Base-by-base conservation (phyloP, 2,888 invertebrate species). In the Morpho achilles region DNA sequence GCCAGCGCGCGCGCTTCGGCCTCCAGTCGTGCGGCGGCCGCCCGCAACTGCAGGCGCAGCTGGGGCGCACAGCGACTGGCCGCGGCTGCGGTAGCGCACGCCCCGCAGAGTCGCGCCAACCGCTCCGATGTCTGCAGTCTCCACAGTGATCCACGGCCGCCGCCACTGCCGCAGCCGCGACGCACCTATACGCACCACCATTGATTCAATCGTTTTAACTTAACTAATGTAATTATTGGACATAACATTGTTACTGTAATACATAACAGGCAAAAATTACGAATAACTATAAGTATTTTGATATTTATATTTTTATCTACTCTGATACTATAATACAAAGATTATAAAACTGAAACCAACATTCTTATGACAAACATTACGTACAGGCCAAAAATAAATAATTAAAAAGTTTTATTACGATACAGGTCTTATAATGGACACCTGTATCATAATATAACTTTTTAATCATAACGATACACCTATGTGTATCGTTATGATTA, bases 21-120 rank as follows among this genome's bases (percentile, higher is more conserved):
- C 67, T 83, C 87, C 23, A 85, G 80, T 0, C 75, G 67, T 71
- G 82, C 76, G 70, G 76, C 73, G 67, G 79, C 81, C 79, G 96
- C 96, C 10, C 96, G 94, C 76, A 97, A 95, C 72, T 96, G 84
- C 96, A 98, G 97, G 94, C 58, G 93, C 42, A 96, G 95, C 47
- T 96, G 94, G 76, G 97, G 95, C 71, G 97, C 96, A 82, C 98
- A 97, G 75, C 97, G 95, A 10, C 92, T 91, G 60, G 93, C 93
- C 69, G 98, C 98, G 10, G 96, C 96, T 73, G 96, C 96, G 68
- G 94, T 94, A 71, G 94, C 93, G 84, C 97, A 98, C 67, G 95
- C 94, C 22, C 94, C 94, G 74, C 97, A 96, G 71, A 98, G 92
- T 67, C 95, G 92, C 69, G 96, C 95, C 53, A 96, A 76, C 46